Evolutionary conservation across 1,140 invertebrate species (phyloP).

Genomic region (Solenopsis fugax): DNA sequence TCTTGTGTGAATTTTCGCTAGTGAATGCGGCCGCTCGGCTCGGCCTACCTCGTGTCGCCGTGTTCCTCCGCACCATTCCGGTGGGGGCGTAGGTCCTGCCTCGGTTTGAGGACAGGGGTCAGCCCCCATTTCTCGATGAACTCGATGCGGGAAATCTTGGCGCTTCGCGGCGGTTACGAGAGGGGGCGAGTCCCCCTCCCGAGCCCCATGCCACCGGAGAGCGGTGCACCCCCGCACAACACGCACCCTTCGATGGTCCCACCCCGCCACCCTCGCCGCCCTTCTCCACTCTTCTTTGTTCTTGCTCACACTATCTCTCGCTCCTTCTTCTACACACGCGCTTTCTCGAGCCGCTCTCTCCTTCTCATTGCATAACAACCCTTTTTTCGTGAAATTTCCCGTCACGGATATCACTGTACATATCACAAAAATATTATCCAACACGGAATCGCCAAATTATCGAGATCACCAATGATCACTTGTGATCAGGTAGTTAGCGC

Average conservation of each 20-base stretch:
- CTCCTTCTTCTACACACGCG: conserved; percentile 17
- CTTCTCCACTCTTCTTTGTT: conserved; percentile 68
- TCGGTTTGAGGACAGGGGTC: conserved; percentile 97
- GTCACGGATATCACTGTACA: conserved; percentile 7
- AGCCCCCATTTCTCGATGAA: conserved; percentile 98
- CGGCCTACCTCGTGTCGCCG: conserved; percentile 89
- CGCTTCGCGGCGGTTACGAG: conserved; percentile 87
- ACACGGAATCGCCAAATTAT: conserved; percentile 59
- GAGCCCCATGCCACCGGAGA: conserved; percentile 84
- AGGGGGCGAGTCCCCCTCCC: conserved; percentile 86
- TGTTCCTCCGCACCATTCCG: conserved; percentile 89
- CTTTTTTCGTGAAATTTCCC: neutral
- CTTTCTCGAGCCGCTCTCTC: conserved; percentile 9
- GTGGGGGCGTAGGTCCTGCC: conserved; percentile 95
- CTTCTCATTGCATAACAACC: conserved; percentile 7
- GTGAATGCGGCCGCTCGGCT: conserved; percentile 21
- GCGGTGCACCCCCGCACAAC: conserved; percentile 81
- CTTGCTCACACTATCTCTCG: conserved; percentile 27
- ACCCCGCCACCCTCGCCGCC: conserved; percentile 73
- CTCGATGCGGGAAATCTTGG: conserved; percentile 98
- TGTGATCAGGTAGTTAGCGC: conserved; percentile 68
- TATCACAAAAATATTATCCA: conserved; percentile 58
- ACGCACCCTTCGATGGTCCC: conserved; percentile 79
- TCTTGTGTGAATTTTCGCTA: conserved; percentile 42
- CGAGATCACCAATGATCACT: conserved; percentile 66